Evolutionary conservation across 2,888 invertebrate genomes (phyloP), one percentile per base, ranked within the genome.

Genomic region (Ennomos erosarius): DNA sequence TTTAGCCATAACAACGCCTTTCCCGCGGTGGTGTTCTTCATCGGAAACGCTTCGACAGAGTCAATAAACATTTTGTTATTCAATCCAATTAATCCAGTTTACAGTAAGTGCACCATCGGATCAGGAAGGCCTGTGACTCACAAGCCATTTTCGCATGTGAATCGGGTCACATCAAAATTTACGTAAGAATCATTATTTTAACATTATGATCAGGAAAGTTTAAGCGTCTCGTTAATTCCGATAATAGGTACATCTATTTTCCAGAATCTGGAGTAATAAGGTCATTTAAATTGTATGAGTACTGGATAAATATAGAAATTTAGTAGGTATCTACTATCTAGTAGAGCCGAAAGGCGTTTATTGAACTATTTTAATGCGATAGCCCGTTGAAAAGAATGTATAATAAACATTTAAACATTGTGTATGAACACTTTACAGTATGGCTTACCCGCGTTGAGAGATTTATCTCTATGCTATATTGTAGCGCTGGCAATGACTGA

Each of bases 381-480:
- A 76, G 74, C 71, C 68, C 82, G 85, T 82, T 85, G 90, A 89
- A 76, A 75, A 80, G 80, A 81, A 79, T 81, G 78, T 81, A 81
- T 89, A n/a, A n/a, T n/a, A 90, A 89, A 89, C 83, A 87, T 80
- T 78, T 76, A 79, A 77, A 84, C 78, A 79, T 71, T 76, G 76
- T 79, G 74, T 69, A 60, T 67, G 74, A 76, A 75, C 75, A 73
- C 70, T 70, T 70, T 71, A 61, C 59, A 69, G 68, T 80, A 84
- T 83, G 67, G 79, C 64, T 65, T 62, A 62, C 58, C 55, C 62
- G 62, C 74, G 88, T 71, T 78, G 87, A 90, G 65, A 84, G 87
- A 86, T 89, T 86, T 87, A 88, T 86, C n/a, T 73, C 76, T 68
- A 76, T 74, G 65, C 62, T 64, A 62, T 67, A 68, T 68, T 68